phyloP scores from a whole-genome alignment of 2,888 invertebrate genomes.

The Meghimatium bilineatum region DNA sequence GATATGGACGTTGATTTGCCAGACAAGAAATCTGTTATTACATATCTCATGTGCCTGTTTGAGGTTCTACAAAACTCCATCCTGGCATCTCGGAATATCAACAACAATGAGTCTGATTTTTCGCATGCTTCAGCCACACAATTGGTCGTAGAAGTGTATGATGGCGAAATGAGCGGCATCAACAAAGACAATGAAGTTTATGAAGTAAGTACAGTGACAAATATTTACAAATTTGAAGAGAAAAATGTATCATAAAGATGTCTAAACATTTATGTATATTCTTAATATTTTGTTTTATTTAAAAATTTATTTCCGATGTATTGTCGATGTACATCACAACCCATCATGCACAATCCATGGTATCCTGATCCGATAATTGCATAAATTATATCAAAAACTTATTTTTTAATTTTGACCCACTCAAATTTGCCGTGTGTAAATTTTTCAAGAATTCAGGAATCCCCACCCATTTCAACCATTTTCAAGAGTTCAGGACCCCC shows the following conservation, averaged over 20 bases:
- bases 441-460: no score
- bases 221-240: not conserved
- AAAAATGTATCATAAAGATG: not conserved
- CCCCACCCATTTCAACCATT: no score
- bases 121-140: conserved; percentile 11
- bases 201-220: conserved; percentile 22
- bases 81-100: conserved; percentile 44
- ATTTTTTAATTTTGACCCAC: no score
- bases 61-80: conserved; percentile 82
- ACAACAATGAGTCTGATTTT: conserved; percentile 1
- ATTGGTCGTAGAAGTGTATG: conserved; percentile 18
- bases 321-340: no score
- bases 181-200: conserved; percentile 33
- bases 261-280: no score
- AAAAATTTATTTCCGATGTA: no score
- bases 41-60: conserved; percentile 96
- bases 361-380: no score
- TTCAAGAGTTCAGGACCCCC: no score
- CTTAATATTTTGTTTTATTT: no score
- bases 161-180: not conserved
- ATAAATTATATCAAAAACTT: no score
- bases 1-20: conserved; percentile 92
- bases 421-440: no score
- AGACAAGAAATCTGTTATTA: conserved; percentile 95
- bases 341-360: no score